Evolutionary conservation across 2,888 invertebrate species (phyloP).

Genomic region (Sesia bembeciformis): DNA sequence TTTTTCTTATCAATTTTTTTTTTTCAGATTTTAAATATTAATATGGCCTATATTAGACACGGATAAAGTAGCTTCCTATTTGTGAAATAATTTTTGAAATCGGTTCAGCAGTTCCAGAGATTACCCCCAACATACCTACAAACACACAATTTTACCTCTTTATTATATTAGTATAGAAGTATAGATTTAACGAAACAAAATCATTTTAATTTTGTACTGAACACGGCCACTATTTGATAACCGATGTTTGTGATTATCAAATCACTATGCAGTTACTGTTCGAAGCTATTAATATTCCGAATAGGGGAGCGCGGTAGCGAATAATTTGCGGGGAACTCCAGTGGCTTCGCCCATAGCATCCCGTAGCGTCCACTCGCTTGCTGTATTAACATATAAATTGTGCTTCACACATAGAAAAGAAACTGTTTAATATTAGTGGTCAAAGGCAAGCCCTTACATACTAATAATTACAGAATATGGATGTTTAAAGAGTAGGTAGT

Average conservation of each 20-base stretch:
- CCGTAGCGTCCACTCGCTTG: conserved; percentile 14
- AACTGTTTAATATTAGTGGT: conserved; percentile 7
- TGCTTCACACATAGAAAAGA: conserved; percentile 20
- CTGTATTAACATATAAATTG: conserved; percentile 36
- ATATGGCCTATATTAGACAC: too few relatives aligned
- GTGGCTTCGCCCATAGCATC: conserved; percentile 17
- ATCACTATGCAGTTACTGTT: conserved; percentile 31
- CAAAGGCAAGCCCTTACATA: conserved; percentile 1
- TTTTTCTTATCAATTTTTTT: too few relatives aligned
- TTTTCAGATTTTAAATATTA: too few relatives aligned
- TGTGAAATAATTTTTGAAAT: too few relatives aligned
- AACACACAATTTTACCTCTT: too few relatives aligned
- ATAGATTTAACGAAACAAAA: too few relatives aligned
- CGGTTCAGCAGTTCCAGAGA: too few relatives aligned
- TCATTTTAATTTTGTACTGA: too few relatives aligned
- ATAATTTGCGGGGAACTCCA: conserved; percentile 39
- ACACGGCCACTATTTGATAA: not conserved
- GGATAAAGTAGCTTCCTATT: too few relatives aligned
- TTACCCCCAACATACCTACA: too few relatives aligned
- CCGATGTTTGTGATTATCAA: conserved; percentile 31
- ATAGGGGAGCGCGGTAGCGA: conserved; percentile 25
- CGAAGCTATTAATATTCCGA: conserved; percentile 39
- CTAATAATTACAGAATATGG: not conserved
- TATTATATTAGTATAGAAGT: too few relatives aligned
- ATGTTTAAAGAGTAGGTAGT: too few relatives aligned